Evolutionary conservation across 2,888 invertebrate species (phyloP), one percentile per base, ranked within the genome.

Genomic region (Pemphredon lugubris): DNA sequence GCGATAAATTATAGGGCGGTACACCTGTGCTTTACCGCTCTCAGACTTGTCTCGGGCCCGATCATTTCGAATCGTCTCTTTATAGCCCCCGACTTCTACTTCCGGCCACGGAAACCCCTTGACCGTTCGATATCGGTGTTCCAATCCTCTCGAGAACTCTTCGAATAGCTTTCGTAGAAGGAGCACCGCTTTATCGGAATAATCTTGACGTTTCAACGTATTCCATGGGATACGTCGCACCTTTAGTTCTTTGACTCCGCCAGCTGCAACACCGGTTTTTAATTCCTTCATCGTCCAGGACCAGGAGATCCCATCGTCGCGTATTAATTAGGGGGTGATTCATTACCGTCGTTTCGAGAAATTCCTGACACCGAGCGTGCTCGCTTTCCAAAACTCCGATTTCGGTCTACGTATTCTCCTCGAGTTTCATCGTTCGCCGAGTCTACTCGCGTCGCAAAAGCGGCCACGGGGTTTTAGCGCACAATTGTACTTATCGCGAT

Each of bases 1-100:
- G 75, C 83, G 72, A 83, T 87, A 87, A 87, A 72, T 87, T 85
- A 86, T 85, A 84, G 84, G 82, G 82, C 82, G 83, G 83, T 81
- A 77, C 81, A 81, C 79, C 81, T 83, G 83, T 86, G 84, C 82
- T 77, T 75, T 80, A 75, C 70, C 80, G 77, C 75, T 70, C 47
- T 66, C 50, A 64, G 73, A 75, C 80, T 80, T 74, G 73, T 77
- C 77, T 64, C 58, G 47, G 9, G 59, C 34, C 57, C 66, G 76
- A 55, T 77, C 76, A 63, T 51, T 51, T 50, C 58, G 63, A 53
- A 42, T 42, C 61, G 67, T 73, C 65, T 64, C 68, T 63, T 73
- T 66, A 71, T 64, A 71, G 58, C 20, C 45, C n/a, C 48, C 61
- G 48, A 48, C 55, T 54, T 63, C 58, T 67, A 75, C 76, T 76